A percentile compares a stretch with the other conserved stretches of the same genome.
These are phyloP conservation scores for Turritopsis dohrnii DNA, from an alignment of 30 jellyfish, hydroid and myxozoan species.

Conservation along the genomic window DNA sequence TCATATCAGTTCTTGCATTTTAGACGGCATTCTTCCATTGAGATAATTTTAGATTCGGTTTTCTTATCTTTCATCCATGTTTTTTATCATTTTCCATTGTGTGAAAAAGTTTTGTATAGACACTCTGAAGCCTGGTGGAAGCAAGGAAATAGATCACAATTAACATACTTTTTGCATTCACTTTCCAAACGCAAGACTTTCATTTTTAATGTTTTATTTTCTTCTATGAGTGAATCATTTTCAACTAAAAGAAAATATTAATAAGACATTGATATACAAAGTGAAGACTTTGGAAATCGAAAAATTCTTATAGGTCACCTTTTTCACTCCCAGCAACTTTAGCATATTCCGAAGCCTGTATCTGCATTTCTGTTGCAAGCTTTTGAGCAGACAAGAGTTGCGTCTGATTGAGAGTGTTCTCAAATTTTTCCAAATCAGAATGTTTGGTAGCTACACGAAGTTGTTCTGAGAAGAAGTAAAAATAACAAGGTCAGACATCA, in stretches of 20 bases:
- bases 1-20: neutral
- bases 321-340: slow-evolving; percentile 28
- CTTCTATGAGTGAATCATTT: slow-evolving; percentile 9
- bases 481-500: neutral
- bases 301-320: neutral
- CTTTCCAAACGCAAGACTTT: slow-evolving; percentile 20
- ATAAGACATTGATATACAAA: neutral
- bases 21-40: no score
- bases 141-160: no score
- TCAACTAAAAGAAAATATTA: slow-evolving; percentile 6
- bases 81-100: no score
- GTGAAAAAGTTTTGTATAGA: no score
- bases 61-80: no score
- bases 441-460: slow-evolving; percentile 23
- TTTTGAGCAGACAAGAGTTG: slow-evolving; percentile 11
- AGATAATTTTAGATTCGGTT: no score
- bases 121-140: no score
- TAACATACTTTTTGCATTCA: slow-evolving; percentile 34
- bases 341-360: slow-evolving; percentile 22
- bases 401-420: slow-evolving; percentile 1
- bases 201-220: slow-evolving; percentile 29
- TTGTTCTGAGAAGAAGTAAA: slow-evolving; percentile 4
- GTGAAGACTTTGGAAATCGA: neutral
- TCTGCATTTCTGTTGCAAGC: slow-evolving; percentile 23
- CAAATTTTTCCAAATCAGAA: slow-evolving; percentile 11